Base-by-base conservation (phyloP, 2,113 vertebrate genomes). In the Erpornis zantholeuca region DNA sequence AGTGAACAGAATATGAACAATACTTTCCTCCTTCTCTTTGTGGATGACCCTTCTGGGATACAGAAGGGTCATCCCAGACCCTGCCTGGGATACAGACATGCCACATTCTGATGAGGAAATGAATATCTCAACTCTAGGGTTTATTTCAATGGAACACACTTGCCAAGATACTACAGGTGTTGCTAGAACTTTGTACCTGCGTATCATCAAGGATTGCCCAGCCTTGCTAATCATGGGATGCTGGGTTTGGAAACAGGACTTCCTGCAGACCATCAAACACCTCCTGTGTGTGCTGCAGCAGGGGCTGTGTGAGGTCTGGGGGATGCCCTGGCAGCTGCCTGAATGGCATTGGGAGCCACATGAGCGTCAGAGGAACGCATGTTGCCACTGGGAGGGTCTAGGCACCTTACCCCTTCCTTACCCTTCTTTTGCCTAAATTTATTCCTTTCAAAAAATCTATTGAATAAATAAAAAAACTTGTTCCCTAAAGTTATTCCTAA, bases 221-320 rank as follows among this genome's bases (percentile, higher is more conserved):
- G 23, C 38, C 38, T 68, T 2, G 5, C 60, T 23, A 71, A 29
- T 21, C 35, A 17, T 36, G 50, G 68, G 31, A 28, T 45, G 11
- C 13, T 49, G 35, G 12, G 11, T 61, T 92, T 92, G 45, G 40
- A 77, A 61, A 63, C 1, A 6, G 42, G 45, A 40, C 8, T 69
- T 70, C 3, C 9, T 0, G 0, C 12, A 63, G 47, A 38, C 33
- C 14, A 23, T 45, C 21, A 54, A 42, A 42, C 23, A 22, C 9
- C 16, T 36, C 45, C 42, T 68, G 29, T 13, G 27, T 49, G 36
- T 44, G 31, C 57, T 15, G 44, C 33, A 42, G 49, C 29, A 24
- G 36, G 0, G 1, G 2, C 72, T 40, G 6, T 31, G 42, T 15
- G 23, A 53, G 27, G 29, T 54, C 60, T 45, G 24, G 27, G 27